Percentiles rank a stretch among this genome's conserved stretches.
Conservation (phyloP, 2,888 invertebrate species). For the Tethea ocularis region DNA sequence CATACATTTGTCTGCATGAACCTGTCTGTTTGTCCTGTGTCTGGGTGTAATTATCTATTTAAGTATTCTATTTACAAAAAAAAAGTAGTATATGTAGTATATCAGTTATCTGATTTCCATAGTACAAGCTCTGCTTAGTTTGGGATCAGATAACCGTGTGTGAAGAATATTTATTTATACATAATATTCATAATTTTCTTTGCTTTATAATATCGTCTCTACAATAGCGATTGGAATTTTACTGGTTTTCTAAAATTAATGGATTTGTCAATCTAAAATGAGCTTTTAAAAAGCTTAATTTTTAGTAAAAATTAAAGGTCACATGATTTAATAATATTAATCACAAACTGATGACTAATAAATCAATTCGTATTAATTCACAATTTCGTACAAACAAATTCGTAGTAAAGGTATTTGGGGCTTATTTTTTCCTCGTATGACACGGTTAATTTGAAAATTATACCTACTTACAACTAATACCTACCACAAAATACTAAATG, state of each 20-base stretch:
- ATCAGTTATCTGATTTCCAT: too few relatives aligned
- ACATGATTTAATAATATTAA: neutral
- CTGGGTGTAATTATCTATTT: too few relatives aligned
- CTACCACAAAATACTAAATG: neutral
- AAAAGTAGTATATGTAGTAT: too few relatives aligned
- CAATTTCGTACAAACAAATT: neutral
- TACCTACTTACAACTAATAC: neutral
- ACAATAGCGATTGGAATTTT: neutral
- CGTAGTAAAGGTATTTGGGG: neutral
- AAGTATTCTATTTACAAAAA: too few relatives aligned
- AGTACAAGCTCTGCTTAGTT: too few relatives aligned
- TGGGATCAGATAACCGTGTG: too few relatives aligned
- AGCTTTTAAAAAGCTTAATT: neutral
- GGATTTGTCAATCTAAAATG: neutral
- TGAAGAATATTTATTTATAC: too few relatives aligned
- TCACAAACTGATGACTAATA: neutral
- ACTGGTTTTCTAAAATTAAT: neutral
- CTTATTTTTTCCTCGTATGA: neutral
- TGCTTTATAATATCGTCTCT: too few relatives aligned
- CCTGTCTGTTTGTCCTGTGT: too few relatives aligned
- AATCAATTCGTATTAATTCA: neutral
- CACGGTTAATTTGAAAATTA: slow-evolving; percentile 1
- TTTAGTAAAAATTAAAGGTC: neutral
- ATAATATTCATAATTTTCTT: too few relatives aligned
- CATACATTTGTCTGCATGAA: too few relatives aligned